phyloP scores from a whole-genome alignment of 2,797 vertebrate genomes.

The Diglossa cyanea region DNA sequence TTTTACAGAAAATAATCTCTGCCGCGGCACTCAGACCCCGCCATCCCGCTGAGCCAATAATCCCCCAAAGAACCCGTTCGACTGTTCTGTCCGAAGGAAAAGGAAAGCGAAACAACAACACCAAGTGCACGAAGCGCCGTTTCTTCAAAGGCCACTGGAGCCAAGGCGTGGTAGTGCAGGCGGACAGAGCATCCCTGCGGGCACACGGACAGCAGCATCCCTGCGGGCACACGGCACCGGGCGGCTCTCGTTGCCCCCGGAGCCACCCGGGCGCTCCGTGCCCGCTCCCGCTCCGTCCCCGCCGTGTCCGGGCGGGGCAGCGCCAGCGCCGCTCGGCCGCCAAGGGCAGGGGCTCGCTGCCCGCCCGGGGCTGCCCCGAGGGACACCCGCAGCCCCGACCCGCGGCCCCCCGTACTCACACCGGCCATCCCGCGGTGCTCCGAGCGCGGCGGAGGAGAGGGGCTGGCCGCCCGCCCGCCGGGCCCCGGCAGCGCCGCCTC shows the following conservation, averaged over 20 bases:
- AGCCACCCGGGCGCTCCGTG: background rate
- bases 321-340: background rate
- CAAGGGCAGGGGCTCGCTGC: background rate
- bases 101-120: background rate
- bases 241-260: background rate
- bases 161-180: too few species aligned
- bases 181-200: background rate
- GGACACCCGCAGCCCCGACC: background rate
- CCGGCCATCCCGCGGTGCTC: constrained; percentile 4
- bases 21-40: background rate
- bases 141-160: fast-evolving
- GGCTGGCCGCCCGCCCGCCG: background rate
- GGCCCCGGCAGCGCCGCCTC: background rate
- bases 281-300: background rate
- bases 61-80: background rate
- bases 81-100: background rate
- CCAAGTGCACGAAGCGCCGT: fast-evolving
- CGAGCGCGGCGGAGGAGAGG: background rate
- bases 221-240: background rate
- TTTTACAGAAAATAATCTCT: background rate
- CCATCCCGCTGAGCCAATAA: background rate
- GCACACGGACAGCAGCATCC: background rate
- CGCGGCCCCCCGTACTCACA: constrained; percentile 37
- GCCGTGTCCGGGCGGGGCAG: background rate
- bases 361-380: background rate